These are phyloP conservation scores for Sabatieria punctata DNA, from an alignment of 2,888 invertebrate genomes.

Conservation along the genomic window DNA sequence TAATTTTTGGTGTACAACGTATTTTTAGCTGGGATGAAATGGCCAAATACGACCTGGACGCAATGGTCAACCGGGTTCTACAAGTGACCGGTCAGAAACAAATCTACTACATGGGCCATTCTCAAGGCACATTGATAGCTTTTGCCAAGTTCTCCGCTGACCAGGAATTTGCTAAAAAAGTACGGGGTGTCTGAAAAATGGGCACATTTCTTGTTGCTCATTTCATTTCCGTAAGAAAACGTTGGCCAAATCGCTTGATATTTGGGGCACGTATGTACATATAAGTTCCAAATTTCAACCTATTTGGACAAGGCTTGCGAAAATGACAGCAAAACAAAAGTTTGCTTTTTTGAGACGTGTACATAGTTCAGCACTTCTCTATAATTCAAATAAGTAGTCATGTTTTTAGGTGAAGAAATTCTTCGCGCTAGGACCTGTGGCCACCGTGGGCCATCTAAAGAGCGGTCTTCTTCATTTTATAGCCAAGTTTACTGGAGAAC, in stretches of 20 bases:
- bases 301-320: too few relatives aligned
- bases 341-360: too few relatives aligned
- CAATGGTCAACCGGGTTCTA: slow-evolving; percentile 53
- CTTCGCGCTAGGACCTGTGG: too few relatives aligned
- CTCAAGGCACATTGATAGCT: slow-evolving; percentile 50
- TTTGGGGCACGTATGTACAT: background rate
- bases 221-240: background rate
- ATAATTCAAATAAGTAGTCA: too few relatives aligned
- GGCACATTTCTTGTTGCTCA: background rate
- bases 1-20: slow-evolving; percentile 1
- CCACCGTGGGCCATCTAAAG: too few relatives aligned
- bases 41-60: slow-evolving; percentile 77
- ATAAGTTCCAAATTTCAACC: too few relatives aligned
- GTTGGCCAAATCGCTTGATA: background rate
- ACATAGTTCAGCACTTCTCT: too few relatives aligned
- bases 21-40: slow-evolving; percentile 50
- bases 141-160: slow-evolving; percentile 29
- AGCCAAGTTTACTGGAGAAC: too few relatives aligned
- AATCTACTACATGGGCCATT: slow-evolving; percentile 63
- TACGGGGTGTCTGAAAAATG: too few relatives aligned
- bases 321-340: too few relatives aligned
- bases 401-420: too few relatives aligned
- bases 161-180: slow-evolving; percentile 22
- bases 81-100: slow-evolving; percentile 41
- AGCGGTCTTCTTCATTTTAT: too few relatives aligned